Conservation (phyloP, 2,113 vertebrate genomes). For the Pongo abelii region DNA sequence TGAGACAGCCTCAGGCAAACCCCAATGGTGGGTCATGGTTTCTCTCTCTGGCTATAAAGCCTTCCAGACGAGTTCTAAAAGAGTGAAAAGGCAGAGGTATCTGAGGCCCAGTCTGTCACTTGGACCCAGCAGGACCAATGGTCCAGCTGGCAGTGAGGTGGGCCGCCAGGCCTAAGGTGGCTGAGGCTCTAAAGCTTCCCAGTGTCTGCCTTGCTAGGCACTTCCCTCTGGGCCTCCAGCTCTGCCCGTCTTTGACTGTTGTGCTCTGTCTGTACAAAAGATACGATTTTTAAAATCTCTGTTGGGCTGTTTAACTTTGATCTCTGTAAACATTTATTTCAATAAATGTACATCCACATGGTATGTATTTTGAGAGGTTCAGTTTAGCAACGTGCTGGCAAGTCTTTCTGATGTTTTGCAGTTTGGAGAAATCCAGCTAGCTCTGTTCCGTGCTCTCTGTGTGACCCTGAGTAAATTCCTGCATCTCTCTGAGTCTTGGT, state of each 20-base stretch:
- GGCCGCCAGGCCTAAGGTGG: neutral
- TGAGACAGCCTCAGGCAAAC: neutral
- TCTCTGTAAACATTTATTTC: constrained; percentile 36
- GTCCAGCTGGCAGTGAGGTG: neutral
- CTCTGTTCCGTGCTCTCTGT: neutral
- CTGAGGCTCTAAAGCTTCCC: neutral
- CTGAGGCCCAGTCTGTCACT: neutral
- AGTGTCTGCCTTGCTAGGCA: neutral
- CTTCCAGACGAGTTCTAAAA: neutral
- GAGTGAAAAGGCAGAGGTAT: neutral
- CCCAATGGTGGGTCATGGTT: neutral
- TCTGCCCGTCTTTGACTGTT: fast-evolving
- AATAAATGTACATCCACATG: neutral
- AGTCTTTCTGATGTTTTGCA: neutral
- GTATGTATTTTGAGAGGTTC: neutral
- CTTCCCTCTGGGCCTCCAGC: neutral
- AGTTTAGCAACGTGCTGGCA: neutral
- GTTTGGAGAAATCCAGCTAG: neutral
- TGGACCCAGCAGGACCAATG: neutral
- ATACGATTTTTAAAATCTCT: neutral
- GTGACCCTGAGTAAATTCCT: neutral
- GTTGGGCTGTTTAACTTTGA: neutral
- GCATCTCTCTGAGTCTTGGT: neutral
- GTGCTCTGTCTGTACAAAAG: neutral
- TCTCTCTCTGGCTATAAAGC: neutral